phyloP scores from a whole-genome alignment of 2,888 invertebrate species.

The Laothoe populi region DNA sequence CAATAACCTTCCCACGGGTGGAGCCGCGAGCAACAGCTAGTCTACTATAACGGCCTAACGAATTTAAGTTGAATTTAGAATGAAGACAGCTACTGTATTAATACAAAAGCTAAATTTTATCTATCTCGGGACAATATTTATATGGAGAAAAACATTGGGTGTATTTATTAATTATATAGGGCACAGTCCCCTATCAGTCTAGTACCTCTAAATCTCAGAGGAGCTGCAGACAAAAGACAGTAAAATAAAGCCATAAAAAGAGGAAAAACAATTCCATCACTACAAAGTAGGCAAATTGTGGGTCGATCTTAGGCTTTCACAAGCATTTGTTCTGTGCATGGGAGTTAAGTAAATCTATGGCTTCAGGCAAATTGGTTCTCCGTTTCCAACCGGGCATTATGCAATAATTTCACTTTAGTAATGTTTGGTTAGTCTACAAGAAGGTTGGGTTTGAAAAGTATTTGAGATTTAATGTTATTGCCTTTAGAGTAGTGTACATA shows the following conservation, averaged over 20 bases:
- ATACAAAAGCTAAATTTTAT: no score
- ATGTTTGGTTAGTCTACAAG: constrained; percentile 1
- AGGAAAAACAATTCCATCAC: background rate
- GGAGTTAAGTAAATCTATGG: constrained; percentile 29
- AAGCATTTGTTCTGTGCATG: constrained; percentile 25
- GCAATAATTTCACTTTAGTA: constrained; percentile 12
- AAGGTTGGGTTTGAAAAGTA: background rate
- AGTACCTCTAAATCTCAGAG: background rate
- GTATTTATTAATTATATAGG: no score
- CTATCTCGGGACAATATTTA: no score
- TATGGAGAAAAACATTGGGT: no score
- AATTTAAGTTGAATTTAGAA: no score
- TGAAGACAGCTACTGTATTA: no score
- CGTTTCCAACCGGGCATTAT: constrained; percentile 8
- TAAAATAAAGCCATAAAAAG: background rate
- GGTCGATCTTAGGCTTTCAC: constrained; percentile 27
- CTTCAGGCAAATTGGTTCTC: constrained; percentile 32
- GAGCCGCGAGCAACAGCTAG: no score
- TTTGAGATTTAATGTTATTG: constrained; percentile 11
- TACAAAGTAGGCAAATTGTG: constrained; percentile 35
- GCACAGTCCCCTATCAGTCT: no score
- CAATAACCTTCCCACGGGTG: no score
- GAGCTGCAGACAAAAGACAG: background rate
- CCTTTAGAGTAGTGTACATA: no score
- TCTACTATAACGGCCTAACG: no score